Conservation (phyloP, 2,113 vertebrate genomes). For the Thamnaconus septentrionalis region DNA sequence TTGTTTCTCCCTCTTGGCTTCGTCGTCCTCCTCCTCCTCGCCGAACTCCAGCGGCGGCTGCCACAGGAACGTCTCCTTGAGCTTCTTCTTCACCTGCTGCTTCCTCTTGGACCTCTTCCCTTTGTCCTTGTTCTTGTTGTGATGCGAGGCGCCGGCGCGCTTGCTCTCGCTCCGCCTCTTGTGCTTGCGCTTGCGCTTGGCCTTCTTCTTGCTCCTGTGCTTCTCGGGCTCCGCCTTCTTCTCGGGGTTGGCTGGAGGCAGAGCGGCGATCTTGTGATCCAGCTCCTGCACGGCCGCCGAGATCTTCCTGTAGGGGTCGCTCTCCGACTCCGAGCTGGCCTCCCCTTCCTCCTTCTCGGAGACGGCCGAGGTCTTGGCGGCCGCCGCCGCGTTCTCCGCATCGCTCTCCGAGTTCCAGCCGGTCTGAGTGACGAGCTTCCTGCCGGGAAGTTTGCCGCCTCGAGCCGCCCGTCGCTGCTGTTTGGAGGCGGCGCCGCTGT, state of each 20-base stretch:
- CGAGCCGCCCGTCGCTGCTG: constrained; percentile 56
- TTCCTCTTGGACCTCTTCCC: constrained; percentile 88
- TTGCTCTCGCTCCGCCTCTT: constrained; percentile 77
- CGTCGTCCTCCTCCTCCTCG: constrained; percentile 88
- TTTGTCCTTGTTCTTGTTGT: constrained; percentile 79
- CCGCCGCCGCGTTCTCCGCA: constrained; percentile 64
- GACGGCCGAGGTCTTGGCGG: constrained; percentile 48
- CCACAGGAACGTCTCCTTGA: constrained; percentile 91
- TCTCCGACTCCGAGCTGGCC: constrained; percentile 87
- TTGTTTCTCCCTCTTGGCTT: constrained; percentile 59
- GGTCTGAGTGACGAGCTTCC: constrained; percentile 71
- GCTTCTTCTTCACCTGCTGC: constrained; percentile 75
- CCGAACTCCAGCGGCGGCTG: constrained; percentile 95
- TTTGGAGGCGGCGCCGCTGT: constrained; percentile 7
- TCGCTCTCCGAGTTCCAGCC: constrained; percentile 90
- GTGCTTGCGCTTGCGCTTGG: constrained; percentile 78
- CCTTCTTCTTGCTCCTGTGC: constrained; percentile 80
- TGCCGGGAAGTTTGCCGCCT: constrained; percentile 46
- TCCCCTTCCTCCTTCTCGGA: constrained; percentile 96
- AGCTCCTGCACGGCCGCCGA: constrained; percentile 19
- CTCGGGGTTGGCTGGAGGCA: constrained; percentile 49
- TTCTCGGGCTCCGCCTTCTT: constrained; percentile 52
- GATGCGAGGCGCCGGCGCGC: constrained; percentile 72
- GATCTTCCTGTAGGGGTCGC: constrained; percentile 41
- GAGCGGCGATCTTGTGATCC: constrained; percentile 8